Conservation (phyloP, 2,113 vertebrate genomes). For the Probosciger aterrimus region DNA sequence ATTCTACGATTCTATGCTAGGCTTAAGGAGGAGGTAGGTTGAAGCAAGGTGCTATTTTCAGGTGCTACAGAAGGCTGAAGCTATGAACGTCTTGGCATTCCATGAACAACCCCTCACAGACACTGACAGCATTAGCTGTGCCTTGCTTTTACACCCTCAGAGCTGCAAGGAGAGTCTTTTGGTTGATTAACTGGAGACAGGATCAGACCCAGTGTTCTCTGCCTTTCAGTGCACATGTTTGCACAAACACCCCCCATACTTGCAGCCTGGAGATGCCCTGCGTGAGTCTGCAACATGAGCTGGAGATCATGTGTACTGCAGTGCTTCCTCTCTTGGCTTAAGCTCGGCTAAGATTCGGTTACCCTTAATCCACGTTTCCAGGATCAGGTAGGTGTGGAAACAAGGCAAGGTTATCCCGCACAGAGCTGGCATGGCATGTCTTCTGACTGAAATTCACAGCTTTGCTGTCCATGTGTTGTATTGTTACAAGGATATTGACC, state of each 20-base stretch:
- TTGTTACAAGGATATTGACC: neutral
- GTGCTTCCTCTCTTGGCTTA: neutral
- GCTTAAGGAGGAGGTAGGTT: neutral
- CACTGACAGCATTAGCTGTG: neutral
- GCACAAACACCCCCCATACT: rapidly evolving
- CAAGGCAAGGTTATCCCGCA: neutral
- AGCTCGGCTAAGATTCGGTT: neutral
- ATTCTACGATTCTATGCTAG: neutral
- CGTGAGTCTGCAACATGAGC: neutral
- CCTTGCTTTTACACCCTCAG: neutral
- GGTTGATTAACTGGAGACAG: rapidly evolving
- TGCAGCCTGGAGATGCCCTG: neutral
- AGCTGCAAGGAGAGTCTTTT: neutral
- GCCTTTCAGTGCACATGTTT: neutral
- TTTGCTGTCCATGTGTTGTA: neutral
- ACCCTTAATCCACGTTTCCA: constrained; percentile 8
- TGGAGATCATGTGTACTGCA: neutral
- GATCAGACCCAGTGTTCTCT: neutral
- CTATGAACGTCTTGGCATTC: neutral
- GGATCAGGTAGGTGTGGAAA: neutral
- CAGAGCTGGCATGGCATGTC: neutral
- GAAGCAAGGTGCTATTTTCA: neutral
- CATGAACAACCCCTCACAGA: neutral
- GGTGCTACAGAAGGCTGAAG: neutral
- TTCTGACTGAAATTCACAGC: neutral